Evolutionary conservation across 2,113 vertebrate genomes (phyloP), one percentile per base, ranked within the genome.

Genomic region (Cochlearius cochlearius): DNA sequence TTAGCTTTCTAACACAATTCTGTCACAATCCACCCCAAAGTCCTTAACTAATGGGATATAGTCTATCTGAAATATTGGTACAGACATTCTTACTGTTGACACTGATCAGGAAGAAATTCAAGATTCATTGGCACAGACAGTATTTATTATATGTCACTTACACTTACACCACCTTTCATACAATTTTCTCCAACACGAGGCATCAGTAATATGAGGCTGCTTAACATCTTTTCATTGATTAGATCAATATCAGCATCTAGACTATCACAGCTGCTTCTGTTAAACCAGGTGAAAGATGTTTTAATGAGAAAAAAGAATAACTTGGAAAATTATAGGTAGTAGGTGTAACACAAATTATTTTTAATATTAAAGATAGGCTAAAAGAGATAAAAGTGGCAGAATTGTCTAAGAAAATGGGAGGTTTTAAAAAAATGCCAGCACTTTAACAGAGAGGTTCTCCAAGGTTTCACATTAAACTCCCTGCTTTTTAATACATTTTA

Each of bases 131-230:
- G 36, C 53, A 88, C 53, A 2, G 87, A 94, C 94, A 94, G 50
- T 90, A 92, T 96, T 97, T 96, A 93, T 96, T 95, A 78, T 81
- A 78, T 95, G 80, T 95, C 92, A 92, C 68, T 97, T 96, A 84
- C 23, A 93, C 64, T 94, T 91, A 92, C 7, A 59, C 41, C 23
- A 72, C 22, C 5, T 89, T 87, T 91, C 49, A 69, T 30, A 21
- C 25, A 38, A 10, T 58, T 94, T 83, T 93, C 47, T 88, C 50
- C 50, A 74, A 32, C 20, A 29, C 0, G 0, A 93, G 41, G 16
- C 66, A 91, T 58, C 26, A 73, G 66, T 75, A 87, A 78, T 68
- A 64, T 64, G 36, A 84, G 27, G 26, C 47, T 92, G 30, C 69
- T 96, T 95, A 95, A 34, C 45, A 93, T 68, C 80, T 92, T 92